A percentile compares a stretch with the other conserved stretches of the same genome.
Conservation (phyloP, 1,140 invertebrate species). For the Drosophila athabasca region DNA sequence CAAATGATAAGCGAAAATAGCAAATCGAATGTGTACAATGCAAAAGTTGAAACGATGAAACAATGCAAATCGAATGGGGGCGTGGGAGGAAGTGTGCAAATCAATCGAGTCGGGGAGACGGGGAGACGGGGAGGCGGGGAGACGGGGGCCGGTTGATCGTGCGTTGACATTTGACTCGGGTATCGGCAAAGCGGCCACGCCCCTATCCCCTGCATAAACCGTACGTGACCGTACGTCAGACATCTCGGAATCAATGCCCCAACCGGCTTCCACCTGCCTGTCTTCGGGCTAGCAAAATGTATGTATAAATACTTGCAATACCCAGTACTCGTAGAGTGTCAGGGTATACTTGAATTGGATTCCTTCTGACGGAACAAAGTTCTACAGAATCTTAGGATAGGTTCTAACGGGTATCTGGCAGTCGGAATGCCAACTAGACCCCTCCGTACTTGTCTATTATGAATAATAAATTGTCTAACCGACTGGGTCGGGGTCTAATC, state of each 20-base stretch:
- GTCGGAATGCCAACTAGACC: too few species aligned
- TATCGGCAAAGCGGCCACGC: constrained; percentile 26
- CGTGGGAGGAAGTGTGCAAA: constrained; percentile 10
- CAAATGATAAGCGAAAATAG: constrained; percentile 37
- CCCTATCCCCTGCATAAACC: constrained; percentile 11
- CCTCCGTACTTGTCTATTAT: constrained; percentile 28
- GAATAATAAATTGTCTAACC: constrained; percentile 50
- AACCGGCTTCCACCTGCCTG: not conserved
- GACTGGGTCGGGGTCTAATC: constrained; percentile 29
- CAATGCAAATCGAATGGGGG: constrained; percentile 20
- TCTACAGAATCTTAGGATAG: constrained; percentile 4
- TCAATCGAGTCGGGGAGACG: not conserved
- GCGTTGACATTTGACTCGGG: constrained; percentile 58
- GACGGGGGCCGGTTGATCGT: constrained; percentile 23
- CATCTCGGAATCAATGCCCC: constrained; percentile 28
- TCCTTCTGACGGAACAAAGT: not conserved
- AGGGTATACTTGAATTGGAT: not conserved
- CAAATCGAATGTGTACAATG: constrained; percentile 7
- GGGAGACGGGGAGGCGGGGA: too few species aligned
- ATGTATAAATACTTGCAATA: not conserved
- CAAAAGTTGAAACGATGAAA: constrained; percentile 13
- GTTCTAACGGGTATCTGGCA: too few species aligned
- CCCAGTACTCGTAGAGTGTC: not conserved
- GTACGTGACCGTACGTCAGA: constrained; percentile 49
- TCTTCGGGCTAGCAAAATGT: constrained; percentile 1